phyloP scores from a whole-genome alignment of 1,140 invertebrate genomes.

The Metopolophium dirhodum region DNA sequence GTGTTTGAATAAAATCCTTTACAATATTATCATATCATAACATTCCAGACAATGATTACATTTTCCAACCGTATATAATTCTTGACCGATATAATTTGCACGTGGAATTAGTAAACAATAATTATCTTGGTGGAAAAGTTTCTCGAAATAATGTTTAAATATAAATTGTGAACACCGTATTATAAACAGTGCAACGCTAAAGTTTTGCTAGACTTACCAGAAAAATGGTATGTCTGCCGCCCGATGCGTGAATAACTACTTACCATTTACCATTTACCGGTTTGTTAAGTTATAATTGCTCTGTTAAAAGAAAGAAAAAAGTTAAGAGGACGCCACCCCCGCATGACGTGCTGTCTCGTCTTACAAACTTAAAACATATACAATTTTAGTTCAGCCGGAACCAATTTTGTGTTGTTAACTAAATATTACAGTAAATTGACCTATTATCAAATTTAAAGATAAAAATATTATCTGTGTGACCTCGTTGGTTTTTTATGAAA shows the following conservation, averaged over 20 bases:
- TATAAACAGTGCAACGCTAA: background rate
- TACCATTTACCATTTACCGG: too few species aligned
- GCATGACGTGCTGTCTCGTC: too few species aligned
- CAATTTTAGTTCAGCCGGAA: too few species aligned
- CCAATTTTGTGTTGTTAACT: background rate
- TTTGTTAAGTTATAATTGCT: background rate
- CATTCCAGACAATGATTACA: background rate
- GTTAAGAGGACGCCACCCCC: background rate
- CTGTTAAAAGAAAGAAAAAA: background rate
- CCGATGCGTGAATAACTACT: background rate
- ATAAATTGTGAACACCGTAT: background rate
- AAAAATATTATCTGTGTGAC: too few species aligned
- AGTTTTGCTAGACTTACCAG: background rate
- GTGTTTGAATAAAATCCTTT: background rate
- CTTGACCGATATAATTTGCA: background rate
- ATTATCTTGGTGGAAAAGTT: background rate
- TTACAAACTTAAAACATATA: too few species aligned
- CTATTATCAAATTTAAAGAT: background rate
- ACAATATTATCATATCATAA: background rate
- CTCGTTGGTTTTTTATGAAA: too few species aligned
- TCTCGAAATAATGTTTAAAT: background rate
- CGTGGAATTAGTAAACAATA: background rate
- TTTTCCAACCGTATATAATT: background rate
- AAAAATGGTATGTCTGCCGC: too few species aligned
- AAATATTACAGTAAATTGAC: background rate